Percentiles rank a stretch among this genome's conserved stretches.
Evolutionary conservation across 2,888 invertebrate species (phyloP).

Genomic region (Epirrita christyi): DNA sequence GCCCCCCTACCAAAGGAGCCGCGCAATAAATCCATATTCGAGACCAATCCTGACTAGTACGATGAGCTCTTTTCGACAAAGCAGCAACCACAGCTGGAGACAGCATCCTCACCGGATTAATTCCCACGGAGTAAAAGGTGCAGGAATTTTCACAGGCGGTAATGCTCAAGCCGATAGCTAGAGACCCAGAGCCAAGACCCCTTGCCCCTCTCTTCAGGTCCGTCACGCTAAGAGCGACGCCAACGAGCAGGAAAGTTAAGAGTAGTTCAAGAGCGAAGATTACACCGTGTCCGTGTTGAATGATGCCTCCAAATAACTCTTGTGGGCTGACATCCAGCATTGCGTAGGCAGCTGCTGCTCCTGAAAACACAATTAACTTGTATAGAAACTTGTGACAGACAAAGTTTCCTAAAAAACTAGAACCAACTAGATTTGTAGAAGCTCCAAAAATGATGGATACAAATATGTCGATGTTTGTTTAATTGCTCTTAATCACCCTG

Average conservation of each 20-base stretch:
- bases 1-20: slow-evolving; percentile 45
- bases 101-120: slow-evolving; percentile 46
- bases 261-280: slow-evolving; percentile 44
- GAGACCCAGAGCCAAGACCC: slow-evolving; percentile 46
- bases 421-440: too few species aligned
- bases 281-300: slow-evolving; percentile 33
- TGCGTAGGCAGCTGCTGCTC: slow-evolving; percentile 42
- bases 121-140: slow-evolving; percentile 41
- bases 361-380: slow-evolving; percentile 35
- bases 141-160: slow-evolving; percentile 45
- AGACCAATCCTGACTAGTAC: slow-evolving; percentile 27
- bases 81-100: slow-evolving; percentile 38
- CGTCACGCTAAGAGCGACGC: slow-evolving; percentile 41
- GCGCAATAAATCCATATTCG: slow-evolving; percentile 47
- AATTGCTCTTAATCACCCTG: too few species aligned
- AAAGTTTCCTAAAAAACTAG: too few species aligned
- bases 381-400: too few species aligned
- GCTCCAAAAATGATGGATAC: too few species aligned
- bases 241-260: slow-evolving; percentile 46
- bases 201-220: slow-evolving; percentile 41
- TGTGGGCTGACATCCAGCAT: slow-evolving; percentile 33
- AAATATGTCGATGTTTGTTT: too few species aligned
- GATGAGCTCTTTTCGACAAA: neutral
- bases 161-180: slow-evolving; percentile 48
- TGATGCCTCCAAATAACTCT: slow-evolving; percentile 36